Percentiles rank a stretch among this genome's conserved stretches.
phyloP scores from a whole-genome alignment of 2,888 invertebrate species.

The Leptodirus hochenwartii region DNA sequence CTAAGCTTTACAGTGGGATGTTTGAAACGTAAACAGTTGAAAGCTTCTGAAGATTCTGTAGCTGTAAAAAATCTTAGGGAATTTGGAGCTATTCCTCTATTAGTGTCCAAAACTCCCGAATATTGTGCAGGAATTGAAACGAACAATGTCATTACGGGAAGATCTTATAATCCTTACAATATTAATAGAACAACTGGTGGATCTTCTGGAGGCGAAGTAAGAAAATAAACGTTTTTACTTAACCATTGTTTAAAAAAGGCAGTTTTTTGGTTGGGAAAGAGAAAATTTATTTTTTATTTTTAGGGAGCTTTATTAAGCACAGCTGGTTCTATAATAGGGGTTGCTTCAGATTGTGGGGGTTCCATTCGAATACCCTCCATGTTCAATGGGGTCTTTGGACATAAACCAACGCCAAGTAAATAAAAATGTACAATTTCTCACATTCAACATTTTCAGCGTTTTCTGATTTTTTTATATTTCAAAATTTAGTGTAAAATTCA shows the following conservation, averaged over 20 bases:
- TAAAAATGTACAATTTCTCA: too few relatives aligned
- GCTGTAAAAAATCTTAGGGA: slow-evolving; percentile 30
- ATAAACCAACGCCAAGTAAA: slow-evolving; percentile 61
- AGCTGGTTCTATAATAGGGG: slow-evolving; percentile 59
- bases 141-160: slow-evolving; percentile 38
- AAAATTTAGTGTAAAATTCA: too few relatives aligned
- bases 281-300: too few relatives aligned
- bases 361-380: slow-evolving; percentile 71
- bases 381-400: slow-evolving; percentile 75
- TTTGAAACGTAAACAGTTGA: slow-evolving; percentile 18
- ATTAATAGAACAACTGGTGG: slow-evolving; percentile 37
- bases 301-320: slow-evolving; percentile 53
- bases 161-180: slow-evolving; percentile 44
- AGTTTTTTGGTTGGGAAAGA: too few relatives aligned
- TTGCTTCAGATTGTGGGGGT: slow-evolving; percentile 77
- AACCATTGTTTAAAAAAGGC: too few relatives aligned
- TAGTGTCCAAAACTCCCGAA: slow-evolving; percentile 46
- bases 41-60: slow-evolving; percentile 32
- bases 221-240: too few relatives aligned
- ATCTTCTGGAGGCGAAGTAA: slow-evolving; percentile 41
- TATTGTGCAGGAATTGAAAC: slow-evolving; percentile 41
- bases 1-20: slow-evolving; percentile 22
- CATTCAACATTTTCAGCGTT: too few relatives aligned
- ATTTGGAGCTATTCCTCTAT: slow-evolving; percentile 43
- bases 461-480: too few relatives aligned